phyloP scores from a whole-genome alignment of 2,113 vertebrate species.

The Pomatostomus ruficeps region DNA sequence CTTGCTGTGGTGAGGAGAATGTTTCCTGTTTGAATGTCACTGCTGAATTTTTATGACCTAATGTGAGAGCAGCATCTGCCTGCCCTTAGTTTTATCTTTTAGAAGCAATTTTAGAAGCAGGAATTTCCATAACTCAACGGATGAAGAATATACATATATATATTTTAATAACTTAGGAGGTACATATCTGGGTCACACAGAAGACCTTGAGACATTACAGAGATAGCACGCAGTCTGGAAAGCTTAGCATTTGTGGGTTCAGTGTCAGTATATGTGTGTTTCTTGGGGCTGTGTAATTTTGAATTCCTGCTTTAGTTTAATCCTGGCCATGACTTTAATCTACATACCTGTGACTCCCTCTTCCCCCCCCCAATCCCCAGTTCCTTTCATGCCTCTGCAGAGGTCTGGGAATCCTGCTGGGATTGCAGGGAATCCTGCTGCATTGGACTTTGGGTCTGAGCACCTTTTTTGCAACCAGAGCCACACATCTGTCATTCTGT shows the following conservation, averaged over 20 bases:
- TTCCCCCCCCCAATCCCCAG: accelerated
- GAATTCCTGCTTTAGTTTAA: neutral
- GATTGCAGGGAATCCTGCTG: neutral
- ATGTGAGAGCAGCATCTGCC: neutral
- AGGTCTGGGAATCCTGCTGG: neutral
- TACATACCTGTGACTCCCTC: neutral
- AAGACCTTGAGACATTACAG: neutral
- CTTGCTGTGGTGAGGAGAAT: neutral
- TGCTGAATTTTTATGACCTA: neutral
- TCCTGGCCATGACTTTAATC: neutral
- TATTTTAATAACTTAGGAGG: neutral
- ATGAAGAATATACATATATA: neutral
- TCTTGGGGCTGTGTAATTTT: neutral
- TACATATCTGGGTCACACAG: neutral
- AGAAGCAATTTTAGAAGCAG: neutral
- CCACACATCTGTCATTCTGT: neutral
- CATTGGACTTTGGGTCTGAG: neutral
- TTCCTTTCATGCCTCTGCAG: neutral
- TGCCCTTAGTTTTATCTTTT: neutral
- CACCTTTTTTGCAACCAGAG: neutral
- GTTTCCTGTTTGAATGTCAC: neutral
- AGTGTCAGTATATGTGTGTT: neutral
- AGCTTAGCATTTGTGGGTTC: neutral
- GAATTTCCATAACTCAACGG: neutral
- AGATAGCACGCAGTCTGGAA: neutral